Conservation (phyloP, 1,140 invertebrate genomes). For the Matsumurasca onukii region DNA sequence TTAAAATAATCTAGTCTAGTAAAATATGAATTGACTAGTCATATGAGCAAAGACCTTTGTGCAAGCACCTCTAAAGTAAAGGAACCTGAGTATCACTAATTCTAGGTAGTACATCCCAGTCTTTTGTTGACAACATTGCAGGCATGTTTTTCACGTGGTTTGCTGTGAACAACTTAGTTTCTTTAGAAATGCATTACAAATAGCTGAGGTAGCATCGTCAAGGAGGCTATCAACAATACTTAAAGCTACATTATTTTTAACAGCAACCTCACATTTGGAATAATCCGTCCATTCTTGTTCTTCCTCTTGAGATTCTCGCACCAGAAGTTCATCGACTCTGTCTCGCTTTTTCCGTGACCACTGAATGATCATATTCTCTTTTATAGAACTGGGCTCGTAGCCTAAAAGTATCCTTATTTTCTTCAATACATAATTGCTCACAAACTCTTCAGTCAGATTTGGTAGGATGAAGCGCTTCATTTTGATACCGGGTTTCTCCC, state of each 20-base stretch:
- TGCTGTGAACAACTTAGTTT: slow-evolving; percentile 41
- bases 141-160: too few species aligned
- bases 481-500: slow-evolving; percentile 50
- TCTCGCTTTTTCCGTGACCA: slow-evolving; percentile 70
- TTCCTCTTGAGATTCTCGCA: slow-evolving; percentile 66
- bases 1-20: too few species aligned
- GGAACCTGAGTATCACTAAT: too few species aligned
- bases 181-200: slow-evolving; percentile 48
- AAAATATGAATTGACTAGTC: too few species aligned
- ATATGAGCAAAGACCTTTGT: too few species aligned
- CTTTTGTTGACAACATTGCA: too few species aligned
- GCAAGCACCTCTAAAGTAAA: too few species aligned
- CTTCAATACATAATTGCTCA: slow-evolving; percentile 55
- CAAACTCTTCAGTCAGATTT: slow-evolving; percentile 46
- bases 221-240: slow-evolving; percentile 63
- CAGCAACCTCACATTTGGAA: slow-evolving; percentile 64
- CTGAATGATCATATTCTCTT: slow-evolving; percentile 61
- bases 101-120: too few species aligned
- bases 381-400: slow-evolving; percentile 54
- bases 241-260: slow-evolving; percentile 66
- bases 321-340: slow-evolving; percentile 68
- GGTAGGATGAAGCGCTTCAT: slow-evolving; percentile 39
- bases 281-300: slow-evolving; percentile 72
- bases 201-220: slow-evolving; percentile 56
- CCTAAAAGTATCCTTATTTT: slow-evolving; percentile 57